Evolutionary conservation across 1,140 invertebrate species (phyloP).

Genomic region (Proales similis): DNA sequence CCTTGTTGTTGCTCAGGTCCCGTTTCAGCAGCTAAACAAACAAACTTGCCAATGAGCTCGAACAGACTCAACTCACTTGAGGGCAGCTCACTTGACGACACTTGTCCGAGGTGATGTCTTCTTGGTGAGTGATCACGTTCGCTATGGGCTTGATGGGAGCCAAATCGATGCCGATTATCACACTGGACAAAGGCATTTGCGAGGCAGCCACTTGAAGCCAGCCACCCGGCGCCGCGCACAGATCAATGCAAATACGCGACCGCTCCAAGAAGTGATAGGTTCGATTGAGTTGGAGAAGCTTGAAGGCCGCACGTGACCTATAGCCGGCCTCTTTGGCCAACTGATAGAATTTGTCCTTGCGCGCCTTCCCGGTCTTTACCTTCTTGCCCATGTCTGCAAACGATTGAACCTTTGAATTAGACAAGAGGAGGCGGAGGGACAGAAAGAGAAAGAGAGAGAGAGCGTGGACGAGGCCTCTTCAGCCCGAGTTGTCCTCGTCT

Average conservation of each 20-base stretch:
- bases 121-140: constrained; percentile 76
- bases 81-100: constrained; percentile 53
- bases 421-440: background rate
- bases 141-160: constrained; percentile 86
- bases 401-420: background rate
- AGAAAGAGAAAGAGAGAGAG: background rate
- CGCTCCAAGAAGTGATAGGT: constrained; percentile 95
- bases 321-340: constrained; percentile 96
- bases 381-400: constrained; percentile 81
- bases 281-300: constrained; percentile 91
- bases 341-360: constrained; percentile 96
- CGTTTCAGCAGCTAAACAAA: constrained; percentile 63
- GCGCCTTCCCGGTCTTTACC: constrained; percentile 88
- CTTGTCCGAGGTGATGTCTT: constrained; percentile 94
- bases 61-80: background rate
- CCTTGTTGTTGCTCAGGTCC: constrained; percentile 59
- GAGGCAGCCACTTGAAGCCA: constrained; percentile 99
- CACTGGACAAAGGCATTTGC: constrained; percentile 91
- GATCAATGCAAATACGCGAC: constrained; percentile 87
- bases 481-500: no score
- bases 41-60: constrained; percentile 4
- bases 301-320: constrained; percentile 93
- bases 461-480: background rate
- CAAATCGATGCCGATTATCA: constrained; percentile 90
- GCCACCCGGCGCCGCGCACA: constrained; percentile 97